phyloP scores from a whole-genome alignment of 2,113 vertebrate species.

The Engystomops pustulosus region DNA sequence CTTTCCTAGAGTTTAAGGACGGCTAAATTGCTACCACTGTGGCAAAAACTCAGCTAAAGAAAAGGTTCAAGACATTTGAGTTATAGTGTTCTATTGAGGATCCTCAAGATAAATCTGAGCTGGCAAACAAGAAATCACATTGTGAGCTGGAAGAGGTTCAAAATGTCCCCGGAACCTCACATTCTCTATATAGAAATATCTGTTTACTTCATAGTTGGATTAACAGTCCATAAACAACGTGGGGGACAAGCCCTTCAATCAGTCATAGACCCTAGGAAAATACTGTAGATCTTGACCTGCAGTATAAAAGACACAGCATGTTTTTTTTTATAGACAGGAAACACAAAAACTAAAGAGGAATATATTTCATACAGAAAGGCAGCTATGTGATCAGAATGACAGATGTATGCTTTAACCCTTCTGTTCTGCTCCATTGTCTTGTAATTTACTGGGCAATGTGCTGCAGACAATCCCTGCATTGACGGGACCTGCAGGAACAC shows the following conservation, averaged over 20 bases:
- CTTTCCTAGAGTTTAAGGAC: background rate
- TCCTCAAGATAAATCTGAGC: slow-evolving; percentile 37
- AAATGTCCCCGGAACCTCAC: slow-evolving; percentile 12
- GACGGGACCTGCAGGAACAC: slow-evolving; percentile 23
- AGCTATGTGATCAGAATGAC: slow-evolving; percentile 21
- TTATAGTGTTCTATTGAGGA: slow-evolving; percentile 34
- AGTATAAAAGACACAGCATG: background rate
- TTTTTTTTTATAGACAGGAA: slow-evolving; percentile 19
- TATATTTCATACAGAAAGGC: slow-evolving; percentile 13
- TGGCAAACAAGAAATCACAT: slow-evolving; percentile 38
- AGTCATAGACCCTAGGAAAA: background rate
- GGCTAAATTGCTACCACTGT: slow-evolving; percentile 17
- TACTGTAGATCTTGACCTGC: slow-evolving; percentile 20
- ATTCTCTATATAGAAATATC: background rate
- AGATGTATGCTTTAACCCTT: slow-evolving; percentile 18
- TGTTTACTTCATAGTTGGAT: slow-evolving; percentile 19
- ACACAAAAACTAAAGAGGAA: slow-evolving; percentile 7
- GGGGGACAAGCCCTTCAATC: slow-evolving; percentile 9
- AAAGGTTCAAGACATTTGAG: slow-evolving; percentile 25
- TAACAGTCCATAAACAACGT: slow-evolving; percentile 18
- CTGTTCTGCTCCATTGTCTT: slow-evolving; percentile 15
- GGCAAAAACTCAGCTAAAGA: slow-evolving; percentile 31
- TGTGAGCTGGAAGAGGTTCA: slow-evolving; percentile 32
- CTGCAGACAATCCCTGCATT: slow-evolving; percentile 13
- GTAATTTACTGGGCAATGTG: slow-evolving; percentile 34